Evolutionary conservation across 2,888 invertebrate species (phyloP).

Genomic region (Leptinotarsa rubiginosa): DNA sequence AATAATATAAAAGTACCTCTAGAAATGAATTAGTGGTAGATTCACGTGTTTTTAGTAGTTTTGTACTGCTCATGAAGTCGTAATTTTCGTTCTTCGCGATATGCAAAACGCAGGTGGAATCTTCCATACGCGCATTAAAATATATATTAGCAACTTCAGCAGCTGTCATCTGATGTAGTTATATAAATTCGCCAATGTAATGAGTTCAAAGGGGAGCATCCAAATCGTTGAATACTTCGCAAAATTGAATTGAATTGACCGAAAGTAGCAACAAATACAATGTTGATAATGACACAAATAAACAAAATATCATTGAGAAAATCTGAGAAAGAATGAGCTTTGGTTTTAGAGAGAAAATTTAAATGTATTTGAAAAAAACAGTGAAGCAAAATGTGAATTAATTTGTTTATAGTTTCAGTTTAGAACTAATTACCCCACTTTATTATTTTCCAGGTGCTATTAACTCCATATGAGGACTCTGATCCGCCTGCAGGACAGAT

Average conservation of each 20-base stretch:
- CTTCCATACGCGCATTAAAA: background rate
- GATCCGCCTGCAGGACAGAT: too few relatives aligned
- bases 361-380: too few relatives aligned
- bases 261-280: background rate
- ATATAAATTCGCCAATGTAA: conserved; percentile 12
- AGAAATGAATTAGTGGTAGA: background rate
- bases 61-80: background rate
- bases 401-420: too few relatives aligned
- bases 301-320: too few relatives aligned
- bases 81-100: background rate
- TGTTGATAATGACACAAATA: background rate
- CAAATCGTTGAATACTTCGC: background rate
- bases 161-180: conserved; percentile 16
- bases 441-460: too few relatives aligned
- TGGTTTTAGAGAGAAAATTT: too few relatives aligned
- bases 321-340: too few relatives aligned
- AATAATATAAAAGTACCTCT: too few relatives aligned
- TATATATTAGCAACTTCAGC: conserved; percentile 4
- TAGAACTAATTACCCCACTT: too few relatives aligned
- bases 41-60: background rate
- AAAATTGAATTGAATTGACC: background rate
- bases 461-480: too few relatives aligned
- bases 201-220: background rate
- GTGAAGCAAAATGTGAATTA: too few relatives aligned
- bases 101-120: conserved; percentile 2